Conservation (phyloP, 2,797 vertebrate genomes). For the Pipistrellus kuhlii region DNA sequence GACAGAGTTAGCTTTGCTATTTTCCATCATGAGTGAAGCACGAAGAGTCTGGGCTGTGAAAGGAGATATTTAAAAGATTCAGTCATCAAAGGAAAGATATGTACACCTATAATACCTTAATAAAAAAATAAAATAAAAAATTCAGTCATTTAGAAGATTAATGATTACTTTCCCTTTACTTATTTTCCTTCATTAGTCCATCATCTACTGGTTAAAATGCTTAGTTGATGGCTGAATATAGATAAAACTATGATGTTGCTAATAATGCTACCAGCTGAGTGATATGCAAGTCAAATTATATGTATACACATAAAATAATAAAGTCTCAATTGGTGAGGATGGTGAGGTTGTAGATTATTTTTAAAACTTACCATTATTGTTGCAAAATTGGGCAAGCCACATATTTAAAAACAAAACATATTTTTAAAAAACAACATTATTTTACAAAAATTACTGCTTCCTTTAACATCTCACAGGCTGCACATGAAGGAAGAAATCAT, state of each 20-base stretch:
- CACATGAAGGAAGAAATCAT: background rate
- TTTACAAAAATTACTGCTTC: slow-evolving; percentile 26
- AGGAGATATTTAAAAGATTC: slow-evolving; percentile 7
- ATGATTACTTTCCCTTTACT: slow-evolving; percentile 41
- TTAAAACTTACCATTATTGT: background rate
- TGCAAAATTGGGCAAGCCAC: slow-evolving; percentile 36
- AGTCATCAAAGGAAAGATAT: background rate
- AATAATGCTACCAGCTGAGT: background rate
- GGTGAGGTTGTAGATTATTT: background rate
- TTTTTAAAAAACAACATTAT: slow-evolving; percentile 14
- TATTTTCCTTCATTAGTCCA: background rate
- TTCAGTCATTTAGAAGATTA: slow-evolving; percentile 13
- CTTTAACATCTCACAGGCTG: slow-evolving; percentile 3
- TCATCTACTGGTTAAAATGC: slow-evolving; percentile 2
- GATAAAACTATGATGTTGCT: background rate
- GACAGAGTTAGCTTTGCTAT: slow-evolving; percentile 30
- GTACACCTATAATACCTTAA: too few species aligned
- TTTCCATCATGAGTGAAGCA: background rate
- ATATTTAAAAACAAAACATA: background rate
- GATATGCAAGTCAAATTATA: background rate
- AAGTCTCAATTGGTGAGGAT: slow-evolving; percentile 15
- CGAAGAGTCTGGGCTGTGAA: background rate
- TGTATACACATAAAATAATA: background rate
- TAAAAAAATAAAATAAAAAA: background rate
- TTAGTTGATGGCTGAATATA: background rate